These are phyloP conservation scores for Timema podura DNA, from an alignment of 2,888 invertebrate species.

Conservation along the genomic window DNA sequence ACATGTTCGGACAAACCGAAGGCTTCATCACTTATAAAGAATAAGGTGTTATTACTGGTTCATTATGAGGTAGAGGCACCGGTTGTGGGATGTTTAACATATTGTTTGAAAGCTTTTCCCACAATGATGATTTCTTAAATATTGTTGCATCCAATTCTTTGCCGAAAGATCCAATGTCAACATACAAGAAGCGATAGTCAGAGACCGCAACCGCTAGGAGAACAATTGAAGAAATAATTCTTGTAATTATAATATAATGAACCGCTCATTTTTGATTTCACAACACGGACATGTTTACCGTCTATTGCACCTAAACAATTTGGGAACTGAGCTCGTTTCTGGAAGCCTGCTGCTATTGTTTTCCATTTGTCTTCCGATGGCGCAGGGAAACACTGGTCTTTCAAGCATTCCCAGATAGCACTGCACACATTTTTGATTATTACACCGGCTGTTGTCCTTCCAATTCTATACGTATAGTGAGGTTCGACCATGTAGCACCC, in stretches of 20 bases:
- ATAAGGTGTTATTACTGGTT: neutral
- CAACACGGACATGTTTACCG: neutral
- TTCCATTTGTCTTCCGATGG: too few species aligned
- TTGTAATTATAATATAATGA: constrained; percentile 1
- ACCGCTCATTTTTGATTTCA: neutral
- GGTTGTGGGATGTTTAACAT: too few species aligned
- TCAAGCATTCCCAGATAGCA: too few species aligned
- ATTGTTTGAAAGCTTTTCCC: neutral
- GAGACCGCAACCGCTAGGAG: neutral
- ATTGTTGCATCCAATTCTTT: neutral
- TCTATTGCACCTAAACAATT: too few species aligned
- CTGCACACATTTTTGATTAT: too few species aligned
- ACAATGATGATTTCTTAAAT: neutral
- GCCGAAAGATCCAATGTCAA: constrained; percentile 2
- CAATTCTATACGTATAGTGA: too few species aligned
- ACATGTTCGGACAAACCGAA: too few species aligned
- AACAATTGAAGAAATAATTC: constrained; percentile 1
- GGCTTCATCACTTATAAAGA: neutral
- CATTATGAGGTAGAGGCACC: neutral
- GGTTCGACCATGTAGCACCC: too few species aligned
- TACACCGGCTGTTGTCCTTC: too few species aligned
- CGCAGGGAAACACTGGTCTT: too few species aligned
- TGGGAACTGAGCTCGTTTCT: too few species aligned
- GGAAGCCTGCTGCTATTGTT: too few species aligned
- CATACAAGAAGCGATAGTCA: constrained; percentile 1